A percentile compares a stretch with the other conserved stretches of the same genome.
Evolutionary conservation across 2,113 vertebrate species (phyloP).

Genomic region (Hyperoodon ampullatus): DNA sequence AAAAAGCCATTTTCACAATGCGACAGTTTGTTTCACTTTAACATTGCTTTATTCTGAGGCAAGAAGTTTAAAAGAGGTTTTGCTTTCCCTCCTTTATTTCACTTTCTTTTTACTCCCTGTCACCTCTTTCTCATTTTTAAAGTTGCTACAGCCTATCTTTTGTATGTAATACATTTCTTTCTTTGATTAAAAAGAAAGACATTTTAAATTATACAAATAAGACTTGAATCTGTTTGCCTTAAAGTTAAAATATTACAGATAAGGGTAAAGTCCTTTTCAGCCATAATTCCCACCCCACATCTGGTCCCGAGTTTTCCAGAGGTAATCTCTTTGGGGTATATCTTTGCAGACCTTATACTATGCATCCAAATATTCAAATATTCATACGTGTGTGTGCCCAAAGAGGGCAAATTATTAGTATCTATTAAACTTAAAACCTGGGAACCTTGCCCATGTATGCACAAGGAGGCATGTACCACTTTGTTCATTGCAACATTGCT

Average conservation of each 20-base stretch:
- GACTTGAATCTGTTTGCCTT: neutral
- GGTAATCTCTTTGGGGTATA: neutral
- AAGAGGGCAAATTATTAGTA: neutral
- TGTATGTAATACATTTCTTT: neutral
- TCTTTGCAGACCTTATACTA: neutral
- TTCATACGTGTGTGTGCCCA: neutral
- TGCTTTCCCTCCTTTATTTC: neutral
- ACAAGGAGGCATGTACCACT: neutral
- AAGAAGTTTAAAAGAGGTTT: neutral
- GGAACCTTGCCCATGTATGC: neutral
- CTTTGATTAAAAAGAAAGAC: neutral
- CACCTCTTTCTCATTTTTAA: neutral
- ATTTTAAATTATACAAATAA: neutral
- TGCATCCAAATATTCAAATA: neutral
- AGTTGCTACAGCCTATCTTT: neutral
- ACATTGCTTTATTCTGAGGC: neutral
- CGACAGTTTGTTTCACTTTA: neutral
- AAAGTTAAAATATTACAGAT: neutral
- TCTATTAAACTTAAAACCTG: neutral
- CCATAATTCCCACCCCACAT: neutral
- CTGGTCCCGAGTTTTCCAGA: neutral
- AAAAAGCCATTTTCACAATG: neutral
- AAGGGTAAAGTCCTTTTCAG: neutral
- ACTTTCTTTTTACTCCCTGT: neutral
- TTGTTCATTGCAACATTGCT: neutral